phyloP scores from a whole-genome alignment of 2,113 vertebrate genomes.

The Oceanites oceanicus region DNA sequence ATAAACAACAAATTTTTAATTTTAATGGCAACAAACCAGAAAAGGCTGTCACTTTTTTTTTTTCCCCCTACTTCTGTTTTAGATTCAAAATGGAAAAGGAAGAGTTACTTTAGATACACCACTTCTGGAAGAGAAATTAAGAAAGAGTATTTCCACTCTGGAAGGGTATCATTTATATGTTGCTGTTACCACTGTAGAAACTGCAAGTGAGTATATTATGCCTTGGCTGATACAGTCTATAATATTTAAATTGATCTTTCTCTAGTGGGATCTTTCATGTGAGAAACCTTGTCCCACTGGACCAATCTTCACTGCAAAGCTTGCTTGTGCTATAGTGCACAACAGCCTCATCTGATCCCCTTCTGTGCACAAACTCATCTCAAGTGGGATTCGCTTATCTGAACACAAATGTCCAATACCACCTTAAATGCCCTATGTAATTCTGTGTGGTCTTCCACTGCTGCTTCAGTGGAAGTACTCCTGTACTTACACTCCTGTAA shows the following conservation, averaged over 20 bases:
- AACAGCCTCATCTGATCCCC: not conserved
- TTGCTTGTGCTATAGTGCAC: not conserved
- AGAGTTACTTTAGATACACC: conserved; percentile 37
- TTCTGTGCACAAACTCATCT: not conserved
- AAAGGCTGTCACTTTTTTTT: not conserved
- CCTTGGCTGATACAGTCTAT: not conserved
- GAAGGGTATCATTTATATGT: conserved; percentile 64
- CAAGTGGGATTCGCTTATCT: not conserved
- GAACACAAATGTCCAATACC: not conserved
- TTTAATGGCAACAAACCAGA: not conserved
- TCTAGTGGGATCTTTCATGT: not conserved
- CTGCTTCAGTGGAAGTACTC: not conserved
- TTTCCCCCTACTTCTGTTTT: not conserved
- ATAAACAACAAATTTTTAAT: not conserved
- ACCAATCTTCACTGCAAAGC: not conserved
- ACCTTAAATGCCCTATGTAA: not conserved
- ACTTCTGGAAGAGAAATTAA: conserved; percentile 41
- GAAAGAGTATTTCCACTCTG: conserved; percentile 12
- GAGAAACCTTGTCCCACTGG: not conserved
- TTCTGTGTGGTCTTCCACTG: not conserved
- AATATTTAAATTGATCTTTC: not conserved
- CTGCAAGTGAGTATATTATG: conserved; percentile 67
- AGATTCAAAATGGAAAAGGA: conserved; percentile 66
- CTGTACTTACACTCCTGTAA: not conserved
- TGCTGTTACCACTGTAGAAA: conserved; percentile 70